Base-by-base conservation (phyloP, 64 coral and sea anemone species). In the Hydrozoanthus tunicans region DNA sequence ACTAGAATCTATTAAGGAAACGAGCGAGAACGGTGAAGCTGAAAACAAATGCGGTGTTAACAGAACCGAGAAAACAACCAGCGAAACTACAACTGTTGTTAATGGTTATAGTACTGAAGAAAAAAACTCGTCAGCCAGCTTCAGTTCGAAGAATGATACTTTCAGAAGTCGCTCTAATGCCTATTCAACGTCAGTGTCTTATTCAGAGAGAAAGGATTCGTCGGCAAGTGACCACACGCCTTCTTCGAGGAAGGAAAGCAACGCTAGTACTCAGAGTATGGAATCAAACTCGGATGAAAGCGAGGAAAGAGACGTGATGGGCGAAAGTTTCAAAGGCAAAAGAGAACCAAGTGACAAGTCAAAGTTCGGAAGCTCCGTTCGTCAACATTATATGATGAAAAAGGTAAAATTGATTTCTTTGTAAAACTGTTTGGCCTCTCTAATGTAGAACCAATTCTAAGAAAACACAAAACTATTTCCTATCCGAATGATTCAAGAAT, bases 171-270 rank as follows among this genome's bases (percentile, higher is more conserved):
- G 57, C 25, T 71, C 56, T 60, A 60, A 58, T 69, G 69, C 69
- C 7, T 5, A 58, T 58, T 51, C 66, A 1, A 27, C 67, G 43
- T 26, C 66, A 7, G 56, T 52, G 60, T 80, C 89, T 8, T 69
- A 43, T 17, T 73, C 63, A 9, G 91, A 93, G 67, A 77, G 91
- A 62, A 93, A 93, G 25, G 91, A 93, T 79, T 93, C 91, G 10
- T 69, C 74, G 11, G 70, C 91, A 43, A 93, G 91, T 88, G 72
- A 86, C 3, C 76, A 83, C 17, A 67, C 74, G 8, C 52, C 79
- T 73, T 89, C 63, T 5, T 73, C 70, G 32, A 97, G 95, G 58
- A 97, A 97, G 77, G 95, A 97, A 69, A 97, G 95, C n/a, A 94
- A 66, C 85, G 95, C 90, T 23, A 97, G 95, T 27, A 92, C 82